These are phyloP conservation scores for Pampusana beccarii DNA, from an alignment of 2,113 vertebrate genomes.

Conservation along the genomic window DNA sequence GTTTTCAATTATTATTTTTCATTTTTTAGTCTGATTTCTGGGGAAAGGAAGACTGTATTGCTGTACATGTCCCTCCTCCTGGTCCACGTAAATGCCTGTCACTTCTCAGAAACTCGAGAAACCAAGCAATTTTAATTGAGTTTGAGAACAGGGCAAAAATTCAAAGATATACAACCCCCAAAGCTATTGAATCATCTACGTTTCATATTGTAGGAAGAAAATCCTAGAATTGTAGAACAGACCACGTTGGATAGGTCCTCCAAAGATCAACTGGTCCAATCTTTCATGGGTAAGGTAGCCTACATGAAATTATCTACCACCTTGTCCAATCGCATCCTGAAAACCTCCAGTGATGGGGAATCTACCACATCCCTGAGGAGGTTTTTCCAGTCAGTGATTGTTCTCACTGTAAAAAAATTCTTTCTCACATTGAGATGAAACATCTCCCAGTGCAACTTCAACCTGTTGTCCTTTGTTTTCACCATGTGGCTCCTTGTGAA, in stretches of 20 bases:
- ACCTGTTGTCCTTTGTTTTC: neutral
- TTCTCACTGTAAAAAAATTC: neutral
- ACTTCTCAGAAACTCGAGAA: neutral
- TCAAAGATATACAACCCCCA: neutral
- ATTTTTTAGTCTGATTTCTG: neutral
- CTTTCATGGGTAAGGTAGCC: neutral
- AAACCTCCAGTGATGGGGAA: neutral
- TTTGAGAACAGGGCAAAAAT: neutral
- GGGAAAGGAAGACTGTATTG: neutral
- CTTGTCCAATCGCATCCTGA: neutral
- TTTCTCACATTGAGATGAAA: neutral
- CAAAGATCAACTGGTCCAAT: neutral
- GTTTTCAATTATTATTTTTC: neutral
- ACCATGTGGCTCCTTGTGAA: neutral
- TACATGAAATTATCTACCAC: neutral
- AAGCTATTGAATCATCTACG: neutral
- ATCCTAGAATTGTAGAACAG: neutral
- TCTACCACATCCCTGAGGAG: neutral
- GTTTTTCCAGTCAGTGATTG: neutral
- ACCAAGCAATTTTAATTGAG: neutral
- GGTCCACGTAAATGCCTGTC: neutral
- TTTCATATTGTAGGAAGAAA: neutral
- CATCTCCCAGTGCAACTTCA: neutral
- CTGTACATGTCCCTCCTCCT: neutral
- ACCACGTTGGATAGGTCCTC: neutral